Base-by-base conservation (phyloP, 2,797 vertebrate species). In the Eulemur coronatus region DNA sequence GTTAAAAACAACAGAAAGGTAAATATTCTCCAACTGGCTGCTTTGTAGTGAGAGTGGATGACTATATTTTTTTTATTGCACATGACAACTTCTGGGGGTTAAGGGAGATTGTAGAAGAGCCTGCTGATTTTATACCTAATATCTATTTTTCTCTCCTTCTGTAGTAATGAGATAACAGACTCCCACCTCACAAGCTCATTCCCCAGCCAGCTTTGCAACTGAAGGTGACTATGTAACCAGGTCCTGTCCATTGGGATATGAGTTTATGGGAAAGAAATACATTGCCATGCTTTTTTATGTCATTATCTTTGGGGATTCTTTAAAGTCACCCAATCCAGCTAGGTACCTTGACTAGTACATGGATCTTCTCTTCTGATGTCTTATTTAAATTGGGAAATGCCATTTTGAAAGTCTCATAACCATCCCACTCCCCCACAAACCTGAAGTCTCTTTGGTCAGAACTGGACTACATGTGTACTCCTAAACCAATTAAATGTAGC, bases 391-490 rank as follows among this genome's bases (percentile, higher is more conserved):
- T n/a, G 72, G 57, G 22, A 75, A 61, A 48, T 24, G 33, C 41
- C 57, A 20, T 33, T 30, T 82, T 22, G 5, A 26, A 70, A 63
- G 12, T 48, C 11, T 28, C 11, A 20, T 86, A 38, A 35, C 20
- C 61, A 0, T 4, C 0, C 0, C 0, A 8, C 18, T 13, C 10
- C 7, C 0, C 43, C 26, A 11, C 15, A n/a, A 38, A 22, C 14
- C 46, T 20, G 28, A 89, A 35, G 11, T 26, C 22, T 48, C 7
- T 63, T 35, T n/a, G 20, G 57, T 22, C 30, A 41, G 33, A 30
- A 69, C 9, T 61, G 35, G 46, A 4, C 9, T 18, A 50, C 8
- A 2, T 17, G 18, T 10, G 6, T 26, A n/a, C 3, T 24, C 11
- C 33, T 22, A 43, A 70, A 38, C 26, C 9, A 48, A 13, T 17